These are phyloP conservation scores for Marmota flaviventris DNA, from an alignment of 2,113 vertebrate species.

Conservation along the genomic window DNA sequence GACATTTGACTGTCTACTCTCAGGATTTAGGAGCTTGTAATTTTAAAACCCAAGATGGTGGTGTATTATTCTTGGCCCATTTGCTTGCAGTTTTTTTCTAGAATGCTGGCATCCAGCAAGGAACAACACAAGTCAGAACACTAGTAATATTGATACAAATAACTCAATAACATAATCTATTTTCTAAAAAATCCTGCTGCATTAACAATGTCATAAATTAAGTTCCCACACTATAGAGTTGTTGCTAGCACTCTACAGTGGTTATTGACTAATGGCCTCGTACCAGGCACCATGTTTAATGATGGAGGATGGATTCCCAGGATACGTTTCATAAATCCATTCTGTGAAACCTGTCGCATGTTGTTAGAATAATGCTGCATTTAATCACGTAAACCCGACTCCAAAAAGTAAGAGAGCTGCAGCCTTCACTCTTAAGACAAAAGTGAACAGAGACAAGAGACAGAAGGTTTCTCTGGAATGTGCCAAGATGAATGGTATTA, in stretches of 20 bases:
- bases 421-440: neutral
- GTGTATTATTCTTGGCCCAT: neutral
- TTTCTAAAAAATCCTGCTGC: neutral
- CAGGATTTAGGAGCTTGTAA: no score
- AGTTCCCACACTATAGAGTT: neutral
- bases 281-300: neutral
- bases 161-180: neutral
- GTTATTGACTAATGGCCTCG: neutral
- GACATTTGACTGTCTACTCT: neutral
- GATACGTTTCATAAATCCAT: neutral
- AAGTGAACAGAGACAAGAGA: neutral
- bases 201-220: neutral
- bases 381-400: slow-evolving; percentile 59
- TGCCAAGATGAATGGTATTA: neutral
- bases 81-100: neutral
- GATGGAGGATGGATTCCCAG: neutral
- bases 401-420: neutral
- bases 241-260: neutral
- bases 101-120: neutral
- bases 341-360: neutral
- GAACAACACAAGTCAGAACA: neutral
- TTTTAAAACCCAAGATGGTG: neutral
- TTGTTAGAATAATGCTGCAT: neutral
- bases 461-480: neutral
- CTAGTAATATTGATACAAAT: slow-evolving; percentile 17